Base-by-base conservation (phyloP, 2,113 vertebrate species). In the Onychorhynchus coronatus region DNA sequence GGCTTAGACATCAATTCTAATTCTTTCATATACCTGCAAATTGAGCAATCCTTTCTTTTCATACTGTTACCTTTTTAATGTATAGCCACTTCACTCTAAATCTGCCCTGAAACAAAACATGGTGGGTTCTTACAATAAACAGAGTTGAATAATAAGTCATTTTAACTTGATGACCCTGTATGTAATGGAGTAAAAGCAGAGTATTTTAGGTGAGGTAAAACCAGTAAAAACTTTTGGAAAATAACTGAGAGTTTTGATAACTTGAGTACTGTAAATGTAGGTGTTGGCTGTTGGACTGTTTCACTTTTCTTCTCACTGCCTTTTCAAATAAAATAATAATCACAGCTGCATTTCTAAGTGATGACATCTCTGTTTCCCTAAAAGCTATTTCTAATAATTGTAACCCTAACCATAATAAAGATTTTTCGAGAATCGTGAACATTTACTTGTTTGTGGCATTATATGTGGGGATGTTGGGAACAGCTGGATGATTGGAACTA, bases 1-100 rank as follows among this genome's bases (percentile, higher is more conserved):
- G 53, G n/a, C 46, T 94, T 42, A 83, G 71, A 63, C 82, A 97
- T 88, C 79, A 93, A 77, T 96, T 94, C 72, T 95, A 31, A 55
- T 94, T 94, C 59, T 79, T 91, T 91, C 89, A 79, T 83, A 94
- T 41, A 77, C 42, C 74, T 88, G 59, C 18, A 95, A 90, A 94
- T 41, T 58, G 82, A 95, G 63, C 55, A 85, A 88, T 76, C 61
- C 63, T 96, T 94, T 66, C 41, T 94, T 93, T 76, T 94, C 81
- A 73, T 94, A 73, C 71, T 65, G 59, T 81, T 94, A 61, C 39
- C 30, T 87, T 84, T 90, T 91, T 78, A 96, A 91, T 75, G 81
- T 68, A 84, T 47, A 87, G 41, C 14, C 24, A 89, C 17, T 52
- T 68, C 70, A 42, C 27, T 10, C 35, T 85, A 85, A 86, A 84